Base-by-base conservation (phyloP, 2,797 vertebrate species). In the Mus minutoides region DNA sequence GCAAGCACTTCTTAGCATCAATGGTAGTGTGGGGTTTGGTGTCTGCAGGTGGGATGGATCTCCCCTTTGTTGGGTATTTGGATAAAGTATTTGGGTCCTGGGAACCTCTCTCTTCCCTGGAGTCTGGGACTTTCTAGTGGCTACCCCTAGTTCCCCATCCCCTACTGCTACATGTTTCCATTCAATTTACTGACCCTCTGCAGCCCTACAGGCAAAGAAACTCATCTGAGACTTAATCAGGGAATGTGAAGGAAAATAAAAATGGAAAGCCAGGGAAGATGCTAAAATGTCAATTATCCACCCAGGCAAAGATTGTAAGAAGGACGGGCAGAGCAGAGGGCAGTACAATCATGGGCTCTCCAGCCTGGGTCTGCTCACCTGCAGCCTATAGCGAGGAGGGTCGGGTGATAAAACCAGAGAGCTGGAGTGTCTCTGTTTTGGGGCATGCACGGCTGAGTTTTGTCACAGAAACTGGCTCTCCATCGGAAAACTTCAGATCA, bases 191-290 rank as follows among this genome's bases (percentile, higher is more conserved):
- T 37, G 69, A 76, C 64, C 46, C 62, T 94, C 80, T 46, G 46
- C 54, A 84, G 80, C 91, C 85, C 77, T 2, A 2, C 21, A 60
- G 64, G 93, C 85, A 76, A 86, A 64, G 46, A 69, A 3, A 90
- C 90, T 75, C 94, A 93, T 31, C 73, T 79, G 89, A 95, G 93
- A 88, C 84, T 92, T 88, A 85, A 95, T 94, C 96, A 93, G 58
- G 37, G 52, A 92, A 71, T n/a, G 54, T 6, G 83, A 90, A 84
- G 64, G 82, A 90, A 90, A 49, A 49, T 49, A 49, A 17, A 88
- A 92, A 56, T 17, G 46, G 46, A 62, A 92, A 88, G 24, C n/a
- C 60, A 3, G 54, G 60, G 52, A 62, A 87, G 90, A 95, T 71
- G 73, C 77, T 90, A 31, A 93, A 92, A 78, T 22, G 17, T 79